Conservation (phyloP, 1,140 invertebrate genomes). For the Lepeophtheirus salmonis region DNA sequence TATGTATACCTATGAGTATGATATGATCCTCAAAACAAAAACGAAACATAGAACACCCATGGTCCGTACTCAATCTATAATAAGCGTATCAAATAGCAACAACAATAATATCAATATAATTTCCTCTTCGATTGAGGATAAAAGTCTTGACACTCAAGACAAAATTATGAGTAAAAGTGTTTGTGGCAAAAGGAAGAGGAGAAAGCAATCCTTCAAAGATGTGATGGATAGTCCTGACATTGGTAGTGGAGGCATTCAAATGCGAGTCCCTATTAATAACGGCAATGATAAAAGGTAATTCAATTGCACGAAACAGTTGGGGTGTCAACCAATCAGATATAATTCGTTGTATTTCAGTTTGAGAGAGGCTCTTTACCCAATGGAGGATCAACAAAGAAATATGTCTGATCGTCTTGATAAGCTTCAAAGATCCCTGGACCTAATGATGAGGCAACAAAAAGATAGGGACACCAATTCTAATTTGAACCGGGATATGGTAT, state of each 20-base stretch:
- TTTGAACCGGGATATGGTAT: constrained; percentile 16
- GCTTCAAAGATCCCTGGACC: not conserved
- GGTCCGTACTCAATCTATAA: constrained; percentile 22
- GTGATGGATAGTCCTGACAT: not conserved
- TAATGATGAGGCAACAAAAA: constrained; percentile 12
- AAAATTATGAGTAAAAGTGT: not conserved
- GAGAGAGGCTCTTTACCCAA: not conserved
- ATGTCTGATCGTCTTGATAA: not conserved
- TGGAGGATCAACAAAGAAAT: not conserved
- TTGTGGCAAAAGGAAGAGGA: not conserved
- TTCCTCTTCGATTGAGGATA: no score
- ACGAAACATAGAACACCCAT: constrained; percentile 31
- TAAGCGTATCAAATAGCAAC: constrained; percentile 13
- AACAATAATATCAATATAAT: no score
- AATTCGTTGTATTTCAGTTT: not conserved
- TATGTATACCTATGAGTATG: constrained; percentile 53
- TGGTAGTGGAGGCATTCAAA: not conserved
- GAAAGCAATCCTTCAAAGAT: not conserved
- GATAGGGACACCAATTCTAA: constrained; percentile 15
- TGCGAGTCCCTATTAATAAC: not conserved
- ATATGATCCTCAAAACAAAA: constrained; percentile 27
- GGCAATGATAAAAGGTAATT: no score
- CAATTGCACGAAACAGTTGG: no score
- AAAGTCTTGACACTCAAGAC: not conserved
- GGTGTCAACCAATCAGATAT: no score